Evolutionary conservation across 2,888 invertebrate species (phyloP).

Genomic region (Standfussiana lucernea): DNA sequence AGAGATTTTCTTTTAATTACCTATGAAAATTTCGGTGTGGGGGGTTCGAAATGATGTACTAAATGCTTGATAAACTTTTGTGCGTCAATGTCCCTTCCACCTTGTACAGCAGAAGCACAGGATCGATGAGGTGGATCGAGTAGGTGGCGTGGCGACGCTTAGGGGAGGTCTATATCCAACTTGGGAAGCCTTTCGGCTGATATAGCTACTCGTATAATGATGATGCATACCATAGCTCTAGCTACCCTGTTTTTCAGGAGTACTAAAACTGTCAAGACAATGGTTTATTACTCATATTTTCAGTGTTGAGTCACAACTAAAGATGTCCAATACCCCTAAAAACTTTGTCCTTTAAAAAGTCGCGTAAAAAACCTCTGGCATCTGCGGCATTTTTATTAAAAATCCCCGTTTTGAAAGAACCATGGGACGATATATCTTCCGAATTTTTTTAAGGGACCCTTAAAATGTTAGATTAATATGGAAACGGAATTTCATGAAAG

Average conservation of each 20-base stretch:
- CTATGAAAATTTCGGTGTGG: too few relatives aligned
- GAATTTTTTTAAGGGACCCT: conserved; percentile 32
- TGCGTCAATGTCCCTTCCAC: too few relatives aligned
- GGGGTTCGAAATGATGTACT: too few relatives aligned
- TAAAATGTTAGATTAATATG: conserved; percentile 43
- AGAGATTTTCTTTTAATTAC: too few relatives aligned
- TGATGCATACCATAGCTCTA: not conserved
- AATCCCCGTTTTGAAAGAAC: conserved; percentile 21
- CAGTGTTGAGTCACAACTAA: conserved; percentile 19
- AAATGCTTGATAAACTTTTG: too few relatives aligned
- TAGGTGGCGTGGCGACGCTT: too few relatives aligned
- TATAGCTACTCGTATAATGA: not conserved
- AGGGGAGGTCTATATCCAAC: too few relatives aligned
- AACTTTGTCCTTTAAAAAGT: conserved; percentile 37
- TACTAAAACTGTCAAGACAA: conserved; percentile 35
- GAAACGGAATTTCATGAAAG: conserved; percentile 36
- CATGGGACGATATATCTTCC: conserved; percentile 27
- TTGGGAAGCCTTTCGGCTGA: not conserved
- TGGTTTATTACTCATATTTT: conserved; percentile 25
- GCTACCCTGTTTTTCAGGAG: not conserved
- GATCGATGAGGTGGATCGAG: too few relatives aligned
- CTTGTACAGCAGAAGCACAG: too few relatives aligned
- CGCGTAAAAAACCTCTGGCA: conserved; percentile 22
- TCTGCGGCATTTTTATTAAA: conserved; percentile 50
- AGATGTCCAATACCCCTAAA: conserved; percentile 21